Conservation (phyloP, 2,888 invertebrate genomes). For the Leptarthrus brevirostris region DNA sequence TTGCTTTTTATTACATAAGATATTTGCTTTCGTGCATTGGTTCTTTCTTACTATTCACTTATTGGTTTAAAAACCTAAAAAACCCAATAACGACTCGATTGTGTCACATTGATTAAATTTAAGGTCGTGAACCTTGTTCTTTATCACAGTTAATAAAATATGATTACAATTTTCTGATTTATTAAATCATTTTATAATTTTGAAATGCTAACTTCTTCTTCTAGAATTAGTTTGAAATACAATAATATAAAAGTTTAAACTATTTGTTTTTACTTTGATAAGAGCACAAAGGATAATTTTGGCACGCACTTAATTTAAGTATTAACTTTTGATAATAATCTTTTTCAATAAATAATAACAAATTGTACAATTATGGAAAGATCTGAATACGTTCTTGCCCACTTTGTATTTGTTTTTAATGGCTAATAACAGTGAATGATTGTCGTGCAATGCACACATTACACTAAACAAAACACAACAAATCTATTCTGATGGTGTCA, state of each 20-base stretch:
- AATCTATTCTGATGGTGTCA: too few species aligned
- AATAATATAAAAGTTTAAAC: background rate
- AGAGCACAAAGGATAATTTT: constrained; percentile 1
- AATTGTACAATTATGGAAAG: too few species aligned
- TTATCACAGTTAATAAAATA: constrained; percentile 42
- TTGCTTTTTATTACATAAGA: too few species aligned
- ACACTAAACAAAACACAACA: too few species aligned
- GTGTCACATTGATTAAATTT: background rate
- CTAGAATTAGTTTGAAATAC: too few species aligned
- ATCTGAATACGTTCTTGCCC: too few species aligned
- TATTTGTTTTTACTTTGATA: background rate
- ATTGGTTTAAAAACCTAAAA: background rate
- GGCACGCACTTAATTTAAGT: too few species aligned
- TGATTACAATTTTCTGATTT: constrained; percentile 10
- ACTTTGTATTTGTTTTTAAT: too few species aligned
- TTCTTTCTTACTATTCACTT: background rate
- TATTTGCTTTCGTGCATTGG: background rate
- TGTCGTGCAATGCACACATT: too few species aligned
- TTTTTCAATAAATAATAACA: too few species aligned
- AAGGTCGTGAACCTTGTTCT: background rate
- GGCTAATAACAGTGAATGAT: too few species aligned
- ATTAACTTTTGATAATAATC: too few species aligned
- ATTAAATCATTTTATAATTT: constrained; percentile 17
- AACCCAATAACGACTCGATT: background rate
- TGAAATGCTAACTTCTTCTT: background rate